Base-by-base conservation (phyloP, 2,888 invertebrate species). In the Rhogogaster chlorosoma region DNA sequence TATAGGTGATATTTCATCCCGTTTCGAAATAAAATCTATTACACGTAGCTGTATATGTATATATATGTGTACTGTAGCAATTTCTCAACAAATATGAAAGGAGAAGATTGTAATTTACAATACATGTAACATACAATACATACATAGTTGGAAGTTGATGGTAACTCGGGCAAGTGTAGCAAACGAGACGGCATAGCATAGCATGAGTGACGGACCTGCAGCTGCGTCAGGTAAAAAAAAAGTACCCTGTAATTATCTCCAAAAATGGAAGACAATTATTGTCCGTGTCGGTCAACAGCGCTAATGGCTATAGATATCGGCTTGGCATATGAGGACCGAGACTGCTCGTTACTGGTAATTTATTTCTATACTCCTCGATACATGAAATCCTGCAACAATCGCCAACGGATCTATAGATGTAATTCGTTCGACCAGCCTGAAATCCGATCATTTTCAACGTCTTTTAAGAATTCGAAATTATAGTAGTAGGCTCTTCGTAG, bases 331-430 rank as follows among this genome's bases (percentile, higher is more conserved):
- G 18, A 80, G 57, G 85, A 22, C 61, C 61, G 71, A 83, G 75
- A 78, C 71, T 61, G 84, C 87, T 89, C 88, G 88, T 90, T 90
- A 89, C 88, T 87, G 86, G 83, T 88, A 88, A 89, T 88, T 90
- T 87, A 88, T 88, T 87, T 88, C 88, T 87, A 86, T 45, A 32
- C 49, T 57, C 22, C 22, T 32, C 12, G 32, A 9, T 78, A 78
- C 26, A 18, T 22, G 38, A 71, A 32, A n/a, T 71, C 3, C 12
- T 6, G 18, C 38, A 61, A 61, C 61, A 61, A 61, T 67, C 6
- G 26, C 15, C 32, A 32, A 2, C 1, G 32, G 22, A 67, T 67
- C 15, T 29, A n/a, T n/a, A 67, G 36, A 77, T 53, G 29, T 53
- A 32, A 77, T 77, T 53, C 29, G 12, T 49, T 18, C 49, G 3